Percentiles rank a stretch among this genome's conserved stretches.
Conservation (phyloP, 2,888 invertebrate species). For the Chydorus sphaericus region DNA sequence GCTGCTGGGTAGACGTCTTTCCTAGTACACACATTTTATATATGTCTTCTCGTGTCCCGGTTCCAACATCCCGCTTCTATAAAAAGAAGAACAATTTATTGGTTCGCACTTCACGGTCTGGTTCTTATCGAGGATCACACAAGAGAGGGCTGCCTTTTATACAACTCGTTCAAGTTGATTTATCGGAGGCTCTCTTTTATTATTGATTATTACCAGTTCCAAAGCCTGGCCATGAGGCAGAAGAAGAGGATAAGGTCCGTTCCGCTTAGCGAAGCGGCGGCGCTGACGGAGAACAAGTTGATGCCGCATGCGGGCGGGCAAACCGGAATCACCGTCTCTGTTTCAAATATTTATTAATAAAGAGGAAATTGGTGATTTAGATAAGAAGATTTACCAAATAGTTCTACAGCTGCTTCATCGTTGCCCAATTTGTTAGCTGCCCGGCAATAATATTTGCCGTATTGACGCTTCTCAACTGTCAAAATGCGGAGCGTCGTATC, state of each 20-base stretch:
- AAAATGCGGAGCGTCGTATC: slow-evolving; percentile 78
- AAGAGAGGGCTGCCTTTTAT: too few species aligned
- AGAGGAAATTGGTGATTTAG: slow-evolving; percentile 7
- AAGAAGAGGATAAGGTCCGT: slow-evolving; percentile 1
- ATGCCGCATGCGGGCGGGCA: slow-evolving; percentile 84
- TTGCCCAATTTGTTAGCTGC: slow-evolving; percentile 77
- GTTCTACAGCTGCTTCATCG: slow-evolving; percentile 60
- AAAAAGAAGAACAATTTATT: too few species aligned
- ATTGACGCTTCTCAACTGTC: slow-evolving; percentile 80
- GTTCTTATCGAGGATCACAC: too few species aligned
- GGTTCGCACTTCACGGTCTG: too few species aligned
- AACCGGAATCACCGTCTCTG: slow-evolving; percentile 80
- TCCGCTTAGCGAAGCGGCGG: not conserved
- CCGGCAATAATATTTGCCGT: slow-evolving; percentile 68
- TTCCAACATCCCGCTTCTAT: too few species aligned
- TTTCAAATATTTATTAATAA: slow-evolving; percentile 22
- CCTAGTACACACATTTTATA: too few species aligned
- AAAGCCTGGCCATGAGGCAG: too few species aligned
- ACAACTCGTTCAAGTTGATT: too few species aligned
- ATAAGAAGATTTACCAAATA: slow-evolving; percentile 47
- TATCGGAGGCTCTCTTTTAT: too few species aligned
- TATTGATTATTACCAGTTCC: too few species aligned
- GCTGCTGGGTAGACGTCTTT: too few species aligned
- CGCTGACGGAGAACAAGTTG: slow-evolving; percentile 21
- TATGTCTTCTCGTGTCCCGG: too few species aligned